These are phyloP conservation scores for Sturmia bella DNA, from an alignment of 2,888 invertebrate genomes.

Conservation along the genomic window DNA sequence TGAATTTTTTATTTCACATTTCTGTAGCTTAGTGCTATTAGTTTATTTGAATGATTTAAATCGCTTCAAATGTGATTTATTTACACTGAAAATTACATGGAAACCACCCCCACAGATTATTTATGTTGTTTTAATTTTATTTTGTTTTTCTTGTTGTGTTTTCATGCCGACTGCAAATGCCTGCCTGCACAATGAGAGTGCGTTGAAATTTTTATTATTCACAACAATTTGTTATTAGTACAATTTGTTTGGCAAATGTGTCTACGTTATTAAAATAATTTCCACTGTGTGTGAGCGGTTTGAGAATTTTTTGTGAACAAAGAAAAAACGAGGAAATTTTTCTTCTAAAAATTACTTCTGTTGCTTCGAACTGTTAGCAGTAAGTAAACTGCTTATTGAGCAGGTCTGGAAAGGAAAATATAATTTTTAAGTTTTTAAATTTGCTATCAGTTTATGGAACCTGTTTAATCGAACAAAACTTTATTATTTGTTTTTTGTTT, in stretches of 20 bases:
- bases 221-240: too few species aligned
- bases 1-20: not conserved
- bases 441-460: too few species aligned
- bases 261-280: constrained; percentile 1
- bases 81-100: constrained; percentile 5
- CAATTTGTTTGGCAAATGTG: constrained; percentile 35
- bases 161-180: constrained; percentile 9
- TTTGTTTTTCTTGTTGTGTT: not conserved
- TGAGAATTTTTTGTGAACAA: not conserved
- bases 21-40: not conserved
- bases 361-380: too few species aligned
- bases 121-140: constrained; percentile 32
- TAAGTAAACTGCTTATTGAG: too few species aligned
- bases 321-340: too few species aligned
- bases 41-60: constrained; percentile 3
- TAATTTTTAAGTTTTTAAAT: too few species aligned
- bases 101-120: constrained; percentile 5
- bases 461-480: too few species aligned
- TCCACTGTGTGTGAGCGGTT: not conserved
- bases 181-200: constrained; percentile 30
- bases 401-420: too few species aligned
- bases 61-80: constrained; percentile 31
- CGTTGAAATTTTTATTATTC: constrained; percentile 11
- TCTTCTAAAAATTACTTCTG: too few species aligned
- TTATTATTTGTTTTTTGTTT: too few species aligned